Conservation (phyloP, 2,888 invertebrate genomes). For the Sinodicranocentrus sp. region DNA sequence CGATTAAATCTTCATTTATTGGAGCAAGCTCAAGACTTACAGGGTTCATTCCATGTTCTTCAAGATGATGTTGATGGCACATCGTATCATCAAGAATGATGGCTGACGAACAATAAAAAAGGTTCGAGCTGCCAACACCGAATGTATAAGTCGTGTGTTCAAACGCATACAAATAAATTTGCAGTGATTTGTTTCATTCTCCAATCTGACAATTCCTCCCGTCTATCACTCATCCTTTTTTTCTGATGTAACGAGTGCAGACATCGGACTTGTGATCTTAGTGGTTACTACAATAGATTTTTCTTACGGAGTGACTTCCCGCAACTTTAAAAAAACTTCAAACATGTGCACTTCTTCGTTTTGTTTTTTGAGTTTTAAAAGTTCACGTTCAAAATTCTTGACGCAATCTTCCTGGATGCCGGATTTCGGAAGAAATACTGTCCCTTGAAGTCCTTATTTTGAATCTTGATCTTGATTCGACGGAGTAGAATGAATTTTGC, state of each 20-base stretch:
- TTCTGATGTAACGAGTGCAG: conserved; percentile 10
- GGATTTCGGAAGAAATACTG: no score
- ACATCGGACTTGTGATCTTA: conserved; percentile 27
- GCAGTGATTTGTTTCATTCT: conserved; percentile 45
- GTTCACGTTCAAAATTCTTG: no score
- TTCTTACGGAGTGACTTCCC: no score
- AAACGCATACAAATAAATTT: conserved; percentile 41
- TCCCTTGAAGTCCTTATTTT: no score
- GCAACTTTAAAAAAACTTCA: no score
- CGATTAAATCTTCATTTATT: conserved; percentile 51
- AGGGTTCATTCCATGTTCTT: conserved; percentile 20
- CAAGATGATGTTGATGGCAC: neutral
- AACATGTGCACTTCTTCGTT: no score
- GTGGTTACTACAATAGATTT: conserved; percentile 3
- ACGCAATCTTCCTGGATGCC: no score
- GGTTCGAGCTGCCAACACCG: conserved; percentile 14
- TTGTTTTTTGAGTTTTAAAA: no score
- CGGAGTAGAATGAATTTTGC: no score
- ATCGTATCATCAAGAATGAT: conserved; percentile 21
- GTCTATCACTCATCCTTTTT: conserved; percentile 53
- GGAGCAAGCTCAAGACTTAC: conserved; percentile 35
- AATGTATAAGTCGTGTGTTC: conserved; percentile 32
- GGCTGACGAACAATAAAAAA: conserved; percentile 29
- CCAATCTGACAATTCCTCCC: conserved; percentile 46
- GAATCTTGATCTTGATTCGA: no score